phyloP scores from a whole-genome alignment of 2,888 invertebrate species.

The Drosophila tanythrix region DNA sequence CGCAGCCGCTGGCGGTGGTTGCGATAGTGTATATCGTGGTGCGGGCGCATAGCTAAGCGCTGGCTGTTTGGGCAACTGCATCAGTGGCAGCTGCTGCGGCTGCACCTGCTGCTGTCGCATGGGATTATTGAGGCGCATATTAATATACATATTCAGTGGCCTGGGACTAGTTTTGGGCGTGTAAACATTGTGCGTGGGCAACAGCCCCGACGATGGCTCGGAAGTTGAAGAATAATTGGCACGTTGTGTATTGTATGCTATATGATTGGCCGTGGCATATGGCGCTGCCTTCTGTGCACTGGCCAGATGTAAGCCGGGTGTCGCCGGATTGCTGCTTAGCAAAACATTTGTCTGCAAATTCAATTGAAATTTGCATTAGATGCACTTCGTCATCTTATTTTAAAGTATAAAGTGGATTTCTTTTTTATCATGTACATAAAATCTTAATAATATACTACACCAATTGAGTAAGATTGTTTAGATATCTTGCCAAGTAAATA shows the following conservation, averaged over 20 bases:
- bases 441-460: not conserved
- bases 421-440: not conserved
- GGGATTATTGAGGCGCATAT: constrained; percentile 71
- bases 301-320: constrained; percentile 16
- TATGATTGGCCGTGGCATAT: constrained; percentile 20
- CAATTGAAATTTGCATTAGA: not conserved
- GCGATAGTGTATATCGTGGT: constrained; percentile 53
- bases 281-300: constrained; percentile 45
- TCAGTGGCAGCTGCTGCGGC: constrained; percentile 8
- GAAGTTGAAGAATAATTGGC: constrained; percentile 57
- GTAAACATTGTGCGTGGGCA: constrained; percentile 44
- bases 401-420: not conserved
- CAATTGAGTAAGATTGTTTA: not conserved
- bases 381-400: not conserved
- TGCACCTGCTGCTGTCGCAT: constrained; percentile 26
- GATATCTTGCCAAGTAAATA: not conserved
- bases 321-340: constrained; percentile 32
- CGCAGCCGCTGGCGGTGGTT: constrained; percentile 37
- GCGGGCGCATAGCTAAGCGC: constrained; percentile 51
- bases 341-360: constrained; percentile 60
- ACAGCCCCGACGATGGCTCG: constrained; percentile 32
- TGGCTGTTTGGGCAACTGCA: constrained; percentile 34
- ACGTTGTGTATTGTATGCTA: constrained; percentile 54
- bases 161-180: constrained; percentile 59
- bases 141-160: constrained; percentile 62